Evolutionary conservation across 2,113 vertebrate species (phyloP).

Genomic region (Melanerpes aurifrons): DNA sequence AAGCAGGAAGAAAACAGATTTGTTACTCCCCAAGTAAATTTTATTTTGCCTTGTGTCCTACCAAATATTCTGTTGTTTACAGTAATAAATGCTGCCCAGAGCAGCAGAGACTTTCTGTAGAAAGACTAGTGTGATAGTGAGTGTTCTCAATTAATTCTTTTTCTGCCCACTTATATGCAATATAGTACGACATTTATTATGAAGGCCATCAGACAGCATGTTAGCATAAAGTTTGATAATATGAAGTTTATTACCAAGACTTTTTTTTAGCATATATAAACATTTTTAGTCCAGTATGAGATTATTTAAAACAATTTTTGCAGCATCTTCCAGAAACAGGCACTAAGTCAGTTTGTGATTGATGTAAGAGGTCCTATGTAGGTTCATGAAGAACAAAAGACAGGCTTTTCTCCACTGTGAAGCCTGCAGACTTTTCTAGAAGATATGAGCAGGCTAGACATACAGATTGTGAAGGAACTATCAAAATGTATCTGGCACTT

Average conservation of each 20-base stretch:
- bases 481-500: neutral
- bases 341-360: neutral
- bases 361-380: neutral
- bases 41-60: neutral
- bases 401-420: neutral
- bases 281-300: neutral
- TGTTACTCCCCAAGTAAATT: neutral
- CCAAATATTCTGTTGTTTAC: neutral
- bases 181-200: neutral
- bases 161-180: neutral
- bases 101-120: neutral
- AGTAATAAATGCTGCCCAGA: neutral
- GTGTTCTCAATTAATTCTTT: neutral
- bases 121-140: neutral
- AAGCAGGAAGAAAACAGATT: neutral
- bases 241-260: neutral
- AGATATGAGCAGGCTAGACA: neutral
- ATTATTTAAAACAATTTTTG: neutral
- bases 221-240: neutral
- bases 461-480: neutral
- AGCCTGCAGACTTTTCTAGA: neutral
- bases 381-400: neutral
- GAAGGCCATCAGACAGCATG: neutral
- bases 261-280: neutral
- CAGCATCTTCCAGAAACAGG: neutral